phyloP scores from a whole-genome alignment of 2,888 invertebrate species.

The Paralinhomoeus sp. region DNA sequence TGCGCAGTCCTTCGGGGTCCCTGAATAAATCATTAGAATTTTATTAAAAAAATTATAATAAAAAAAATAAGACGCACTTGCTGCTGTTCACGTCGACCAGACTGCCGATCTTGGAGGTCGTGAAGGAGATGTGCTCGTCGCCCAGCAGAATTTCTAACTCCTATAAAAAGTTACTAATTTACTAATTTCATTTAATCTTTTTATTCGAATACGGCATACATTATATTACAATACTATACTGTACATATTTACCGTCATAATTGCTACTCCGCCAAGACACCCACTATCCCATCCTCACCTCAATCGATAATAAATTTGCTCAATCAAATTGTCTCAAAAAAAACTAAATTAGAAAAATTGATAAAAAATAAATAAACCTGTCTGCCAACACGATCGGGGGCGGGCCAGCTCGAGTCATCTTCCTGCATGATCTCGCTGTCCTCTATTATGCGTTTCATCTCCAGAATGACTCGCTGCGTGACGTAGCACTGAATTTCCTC shows the following conservation, averaged over 20 bases:
- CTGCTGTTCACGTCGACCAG: constrained; percentile 92
- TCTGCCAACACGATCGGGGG: constrained; percentile 40
- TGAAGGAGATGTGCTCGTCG: constrained; percentile 97
- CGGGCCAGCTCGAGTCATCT: constrained; percentile 36
- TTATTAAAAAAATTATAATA: too few relatives aligned
- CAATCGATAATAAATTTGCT: too few relatives aligned
- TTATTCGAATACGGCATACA: too few relatives aligned
- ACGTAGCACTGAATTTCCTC: constrained; percentile 64
- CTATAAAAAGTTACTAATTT: constrained; percentile 33
- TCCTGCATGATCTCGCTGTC: constrained; percentile 63
- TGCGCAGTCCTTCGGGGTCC: constrained; percentile 85
- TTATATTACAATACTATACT: too few relatives aligned
- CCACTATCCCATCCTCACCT: too few relatives aligned
- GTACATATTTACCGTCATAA: too few relatives aligned
- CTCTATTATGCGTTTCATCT: constrained; percentile 76
- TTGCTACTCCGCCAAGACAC: too few relatives aligned
- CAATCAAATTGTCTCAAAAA: too few relatives aligned
- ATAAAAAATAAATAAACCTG: too few relatives aligned
- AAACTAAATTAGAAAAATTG: too few relatives aligned
- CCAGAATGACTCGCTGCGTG: constrained; percentile 89
- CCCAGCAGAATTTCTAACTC: constrained; percentile 97
- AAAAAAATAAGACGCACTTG: too few relatives aligned
- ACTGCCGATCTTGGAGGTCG: constrained; percentile 96
- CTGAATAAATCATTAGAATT: constrained; percentile 30
- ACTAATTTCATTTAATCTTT: too few relatives aligned